Evolutionary conservation across 1,140 invertebrate genomes (phyloP), one percentile per base, ranked within the genome.

Genomic region (Carcinoscorpius rotundicauda): DNA sequence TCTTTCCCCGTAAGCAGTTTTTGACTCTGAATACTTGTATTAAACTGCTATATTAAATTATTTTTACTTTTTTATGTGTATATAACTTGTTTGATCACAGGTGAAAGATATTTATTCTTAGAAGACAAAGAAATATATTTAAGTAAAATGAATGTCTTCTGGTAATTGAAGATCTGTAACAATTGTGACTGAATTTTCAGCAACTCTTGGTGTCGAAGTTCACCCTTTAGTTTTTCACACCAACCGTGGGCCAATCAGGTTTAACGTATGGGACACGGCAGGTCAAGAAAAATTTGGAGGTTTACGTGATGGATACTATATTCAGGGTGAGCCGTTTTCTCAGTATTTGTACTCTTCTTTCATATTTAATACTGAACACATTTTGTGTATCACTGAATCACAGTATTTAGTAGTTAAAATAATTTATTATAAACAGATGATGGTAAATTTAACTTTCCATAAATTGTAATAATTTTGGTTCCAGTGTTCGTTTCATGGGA

Each of bases 221-320:
- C 97, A 99, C 81, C 96, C 97, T 3, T 78, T 99, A 65, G 87
- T 95, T 60, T 99, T 99, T 79, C 91, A 98, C 78, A 99, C 97
- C 63, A 98, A 93, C 76, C 84, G 96, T 76, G 97, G 97, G 4
- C 85, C 91, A 5, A 98, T 99, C 71, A 84, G 91, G 71, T 99
- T 99, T 80, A 99, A 99, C 75, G 96, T 99, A 0, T 99, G 97
- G 97, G 97, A 99, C 74, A 97, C 94, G 4, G 97, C 97, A 69
- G 97, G 97, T 6, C 97, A 99, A 77, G 97, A 99, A 77, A 99
- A 99, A 76, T 98, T 98, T 74, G 97, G 97, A 69, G 97, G 97
- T 60, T 83, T 99, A 8, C 84, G 97, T 75, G 97, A 99, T 81
- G 97, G 97, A 64, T 99, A 99, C 74, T 99, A 99, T 75, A 99